phyloP scores from a whole-genome alignment of 2,113 vertebrate species.

The Hypomesus transpacificus region DNA sequence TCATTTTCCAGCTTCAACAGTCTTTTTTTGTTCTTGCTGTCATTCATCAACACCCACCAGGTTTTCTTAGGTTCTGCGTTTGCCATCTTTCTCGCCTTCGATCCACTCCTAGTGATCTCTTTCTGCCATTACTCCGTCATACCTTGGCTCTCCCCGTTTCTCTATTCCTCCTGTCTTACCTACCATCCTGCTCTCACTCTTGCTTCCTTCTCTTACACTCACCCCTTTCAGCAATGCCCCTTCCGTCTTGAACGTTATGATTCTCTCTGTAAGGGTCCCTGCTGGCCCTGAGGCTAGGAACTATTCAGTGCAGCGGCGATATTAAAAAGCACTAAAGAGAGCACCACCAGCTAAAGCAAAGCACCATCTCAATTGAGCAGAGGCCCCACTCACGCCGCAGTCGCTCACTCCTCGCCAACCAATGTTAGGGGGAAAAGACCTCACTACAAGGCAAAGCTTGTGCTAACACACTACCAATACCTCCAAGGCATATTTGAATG shows the following conservation, averaged over 20 bases:
- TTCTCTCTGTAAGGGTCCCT: slow-evolving; percentile 46
- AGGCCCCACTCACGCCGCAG: slow-evolving; percentile 28
- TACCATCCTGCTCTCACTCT: not conserved
- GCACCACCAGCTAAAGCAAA: slow-evolving; percentile 43
- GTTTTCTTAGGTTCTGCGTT: too few relatives aligned
- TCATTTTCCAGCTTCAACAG: too few relatives aligned
- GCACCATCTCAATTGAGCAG: slow-evolving; percentile 11
- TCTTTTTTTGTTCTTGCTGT: too few relatives aligned
- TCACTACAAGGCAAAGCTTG: slow-evolving; percentile 50
- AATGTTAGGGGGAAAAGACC: slow-evolving; percentile 38
- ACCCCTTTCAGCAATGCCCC: not conserved
- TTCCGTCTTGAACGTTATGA: slow-evolving; percentile 28
- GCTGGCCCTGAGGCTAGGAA: slow-evolving; percentile 44
- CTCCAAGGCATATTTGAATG: slow-evolving; percentile 62
- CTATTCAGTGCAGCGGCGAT: slow-evolving; percentile 47
- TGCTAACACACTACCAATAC: slow-evolving; percentile 57
- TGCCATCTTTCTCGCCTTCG: not conserved
- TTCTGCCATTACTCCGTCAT: not conserved
- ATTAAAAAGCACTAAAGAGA: slow-evolving; percentile 67
- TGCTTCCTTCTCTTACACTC: not conserved
- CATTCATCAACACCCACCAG: too few relatives aligned
- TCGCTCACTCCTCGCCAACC: slow-evolving; percentile 18
- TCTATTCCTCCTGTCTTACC: not conserved
- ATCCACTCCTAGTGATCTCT: not conserved
- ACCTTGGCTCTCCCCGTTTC: not conserved